These are phyloP conservation scores for Falcunculus frontatus DNA, from an alignment of 2,113 vertebrate genomes.

Conservation along the genomic window DNA sequence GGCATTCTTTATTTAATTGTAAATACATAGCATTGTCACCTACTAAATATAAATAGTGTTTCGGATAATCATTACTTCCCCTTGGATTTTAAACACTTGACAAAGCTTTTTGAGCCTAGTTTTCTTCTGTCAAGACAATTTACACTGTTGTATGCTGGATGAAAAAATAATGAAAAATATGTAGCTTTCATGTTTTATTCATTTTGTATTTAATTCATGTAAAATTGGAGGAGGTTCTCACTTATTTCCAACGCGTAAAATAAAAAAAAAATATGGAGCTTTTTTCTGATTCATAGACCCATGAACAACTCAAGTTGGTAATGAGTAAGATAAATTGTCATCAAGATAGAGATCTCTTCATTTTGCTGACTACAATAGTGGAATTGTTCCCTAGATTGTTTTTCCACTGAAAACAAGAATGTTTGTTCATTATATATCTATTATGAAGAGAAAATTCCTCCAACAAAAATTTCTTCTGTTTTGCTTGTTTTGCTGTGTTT, in stretches of 20 bases:
- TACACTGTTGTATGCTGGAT: background rate
- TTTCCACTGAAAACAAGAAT: background rate
- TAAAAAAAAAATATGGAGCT: background rate
- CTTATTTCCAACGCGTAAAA: background rate
- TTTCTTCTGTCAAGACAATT: conserved; percentile 12
- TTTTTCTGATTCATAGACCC: background rate
- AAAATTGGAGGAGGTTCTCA: background rate
- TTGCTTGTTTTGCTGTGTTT: background rate
- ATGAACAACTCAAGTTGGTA: background rate
- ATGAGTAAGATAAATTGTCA: background rate
- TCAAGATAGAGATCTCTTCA: background rate
- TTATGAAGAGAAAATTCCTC: background rate
- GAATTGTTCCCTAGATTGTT: conserved; percentile 8
- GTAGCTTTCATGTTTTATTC: background rate
- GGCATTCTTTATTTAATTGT: background rate
- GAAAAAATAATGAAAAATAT: conserved; percentile 28
- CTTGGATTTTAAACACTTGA: background rate
- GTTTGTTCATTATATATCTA: background rate
- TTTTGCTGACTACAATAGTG: background rate
- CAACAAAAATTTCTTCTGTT: background rate
- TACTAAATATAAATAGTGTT: background rate
- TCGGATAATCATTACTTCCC: background rate
- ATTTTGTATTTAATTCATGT: no score
- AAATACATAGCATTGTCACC: background rate
- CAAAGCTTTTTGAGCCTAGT: background rate